These are phyloP conservation scores for Caenorhabditis becei DNA, from an alignment of 2,888 invertebrate genomes.

Conservation along the genomic window DNA sequence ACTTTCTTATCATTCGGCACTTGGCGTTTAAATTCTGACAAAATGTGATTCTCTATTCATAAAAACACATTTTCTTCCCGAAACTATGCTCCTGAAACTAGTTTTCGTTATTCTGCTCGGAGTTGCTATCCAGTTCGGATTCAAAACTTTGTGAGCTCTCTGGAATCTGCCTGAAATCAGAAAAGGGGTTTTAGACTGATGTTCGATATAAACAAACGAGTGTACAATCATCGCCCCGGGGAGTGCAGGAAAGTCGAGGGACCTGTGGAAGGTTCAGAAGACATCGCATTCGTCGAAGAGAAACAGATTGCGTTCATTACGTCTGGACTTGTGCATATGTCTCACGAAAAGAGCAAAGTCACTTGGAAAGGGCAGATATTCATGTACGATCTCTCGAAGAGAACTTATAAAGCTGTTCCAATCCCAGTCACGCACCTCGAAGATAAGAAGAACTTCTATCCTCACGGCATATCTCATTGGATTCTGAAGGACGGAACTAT, in stretches of 20 bases:
- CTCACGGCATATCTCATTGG: constrained; percentile 70
- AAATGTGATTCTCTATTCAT: no score
- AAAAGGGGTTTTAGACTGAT: constrained; percentile 53
- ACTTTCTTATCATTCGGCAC: no score
- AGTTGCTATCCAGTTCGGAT: constrained; percentile 40
- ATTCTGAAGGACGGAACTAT: constrained; percentile 54
- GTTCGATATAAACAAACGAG: constrained; percentile 61
- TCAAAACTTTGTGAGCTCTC: constrained; percentile 58
- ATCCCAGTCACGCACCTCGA: constrained; percentile 38
- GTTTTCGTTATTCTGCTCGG: constrained; percentile 28
- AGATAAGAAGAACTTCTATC: constrained; percentile 61
- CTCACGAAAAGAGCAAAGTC: constrained; percentile 23
- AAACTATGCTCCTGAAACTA: constrained; percentile 29
- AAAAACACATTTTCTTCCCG: no score
- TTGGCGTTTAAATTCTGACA: no score
- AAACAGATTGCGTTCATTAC: constrained; percentile 68
- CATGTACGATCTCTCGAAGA: constrained; percentile 63
- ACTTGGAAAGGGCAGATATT: constrained; percentile 66
- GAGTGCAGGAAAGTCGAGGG: constrained; percentile 62
- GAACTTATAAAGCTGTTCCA: constrained; percentile 28
- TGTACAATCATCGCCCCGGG: constrained; percentile 69
- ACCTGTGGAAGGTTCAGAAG: constrained; percentile 67
- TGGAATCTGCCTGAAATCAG: no score
- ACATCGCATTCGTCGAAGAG: constrained; percentile 64
- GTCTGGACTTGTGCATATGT: constrained; percentile 66